Evolutionary conservation across 2,888 invertebrate genomes (phyloP).

Genomic region (Hyposoter dolosus): DNA sequence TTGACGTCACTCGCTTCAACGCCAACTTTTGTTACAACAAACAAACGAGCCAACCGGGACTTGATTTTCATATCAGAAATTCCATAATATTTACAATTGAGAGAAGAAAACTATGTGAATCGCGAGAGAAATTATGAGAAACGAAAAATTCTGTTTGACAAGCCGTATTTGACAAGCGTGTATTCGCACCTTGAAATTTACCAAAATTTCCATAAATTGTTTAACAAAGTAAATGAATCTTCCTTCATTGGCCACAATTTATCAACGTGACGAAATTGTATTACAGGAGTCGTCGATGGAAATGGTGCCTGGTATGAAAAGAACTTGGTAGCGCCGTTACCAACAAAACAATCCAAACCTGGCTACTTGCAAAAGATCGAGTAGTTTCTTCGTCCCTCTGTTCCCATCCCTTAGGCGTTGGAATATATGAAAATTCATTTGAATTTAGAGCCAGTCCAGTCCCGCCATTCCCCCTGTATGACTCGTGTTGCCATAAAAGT

Average conservation of each 20-base stretch:
- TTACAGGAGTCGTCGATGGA: slow-evolving; percentile 78
- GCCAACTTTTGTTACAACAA: background rate
- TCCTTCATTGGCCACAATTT: background rate
- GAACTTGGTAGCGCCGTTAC: slow-evolving; percentile 79
- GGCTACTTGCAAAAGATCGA: slow-evolving; percentile 74
- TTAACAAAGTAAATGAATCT: background rate
- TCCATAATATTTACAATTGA: background rate
- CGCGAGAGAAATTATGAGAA: background rate
- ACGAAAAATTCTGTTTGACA: background rate
- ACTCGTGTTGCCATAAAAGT: slow-evolving; percentile 72
- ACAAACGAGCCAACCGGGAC: background rate
- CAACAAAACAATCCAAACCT: slow-evolving; percentile 57
- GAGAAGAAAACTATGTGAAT: background rate
- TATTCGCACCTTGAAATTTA: background rate
- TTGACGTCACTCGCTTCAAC: too few species aligned
- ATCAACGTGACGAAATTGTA: slow-evolving; percentile 34
- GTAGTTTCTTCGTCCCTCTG: slow-evolving; percentile 72
- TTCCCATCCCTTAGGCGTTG: slow-evolving; percentile 30
- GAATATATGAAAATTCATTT: slow-evolving; percentile 12
- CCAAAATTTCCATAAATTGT: background rate
- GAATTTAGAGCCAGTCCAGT: slow-evolving; percentile 65
- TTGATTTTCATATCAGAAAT: background rate
- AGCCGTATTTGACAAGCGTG: background rate
- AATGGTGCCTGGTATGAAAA: slow-evolving; percentile 76
- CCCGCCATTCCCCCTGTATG: slow-evolving; percentile 69